phyloP scores from a whole-genome alignment of 2,797 vertebrate species.

The Rhabdomys pumilio region DNA sequence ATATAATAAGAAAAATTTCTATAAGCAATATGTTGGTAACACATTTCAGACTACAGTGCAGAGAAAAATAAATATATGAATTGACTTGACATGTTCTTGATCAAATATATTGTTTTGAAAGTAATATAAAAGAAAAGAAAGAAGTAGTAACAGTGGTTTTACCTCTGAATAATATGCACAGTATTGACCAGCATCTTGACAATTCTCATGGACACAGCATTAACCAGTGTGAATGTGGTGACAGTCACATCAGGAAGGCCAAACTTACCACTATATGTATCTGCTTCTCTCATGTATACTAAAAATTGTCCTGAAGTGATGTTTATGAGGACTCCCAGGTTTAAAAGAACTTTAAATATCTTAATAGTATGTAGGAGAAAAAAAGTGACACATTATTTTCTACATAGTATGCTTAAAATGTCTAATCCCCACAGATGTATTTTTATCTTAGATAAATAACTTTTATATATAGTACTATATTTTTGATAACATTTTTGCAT shows the following conservation, averaged over 20 bases:
- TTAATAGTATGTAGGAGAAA: not conserved
- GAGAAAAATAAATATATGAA: constrained; percentile 21
- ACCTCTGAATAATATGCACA: not conserved
- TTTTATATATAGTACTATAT: not conserved
- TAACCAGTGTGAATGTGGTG: not conserved
- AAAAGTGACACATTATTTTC: not conserved
- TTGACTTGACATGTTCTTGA: constrained; percentile 33
- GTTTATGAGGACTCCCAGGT: not conserved
- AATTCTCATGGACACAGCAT: not conserved
- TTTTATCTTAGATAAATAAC: not conserved
- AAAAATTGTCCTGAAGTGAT: constrained; percentile 18
- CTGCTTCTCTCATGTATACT: not conserved
- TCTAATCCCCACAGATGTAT: not conserved
- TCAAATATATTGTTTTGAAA: constrained; percentile 50
- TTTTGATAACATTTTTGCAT: not conserved
- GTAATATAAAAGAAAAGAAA: not conserved
- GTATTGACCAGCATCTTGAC: not conserved
- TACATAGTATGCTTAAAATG: not conserved
- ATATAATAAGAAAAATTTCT: constrained; percentile 63
- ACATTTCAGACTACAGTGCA: constrained; percentile 22
- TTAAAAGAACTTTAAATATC: not conserved
- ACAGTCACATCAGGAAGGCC: not conserved
- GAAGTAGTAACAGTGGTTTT: not conserved
- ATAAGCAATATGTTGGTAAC: constrained; percentile 35
- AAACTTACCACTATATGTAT: not conserved